A percentile compares a stretch with the other conserved stretches of the same genome.
Evolutionary conservation across 2,797 vertebrate genomes (phyloP).

Genomic region (Mus minutoides): DNA sequence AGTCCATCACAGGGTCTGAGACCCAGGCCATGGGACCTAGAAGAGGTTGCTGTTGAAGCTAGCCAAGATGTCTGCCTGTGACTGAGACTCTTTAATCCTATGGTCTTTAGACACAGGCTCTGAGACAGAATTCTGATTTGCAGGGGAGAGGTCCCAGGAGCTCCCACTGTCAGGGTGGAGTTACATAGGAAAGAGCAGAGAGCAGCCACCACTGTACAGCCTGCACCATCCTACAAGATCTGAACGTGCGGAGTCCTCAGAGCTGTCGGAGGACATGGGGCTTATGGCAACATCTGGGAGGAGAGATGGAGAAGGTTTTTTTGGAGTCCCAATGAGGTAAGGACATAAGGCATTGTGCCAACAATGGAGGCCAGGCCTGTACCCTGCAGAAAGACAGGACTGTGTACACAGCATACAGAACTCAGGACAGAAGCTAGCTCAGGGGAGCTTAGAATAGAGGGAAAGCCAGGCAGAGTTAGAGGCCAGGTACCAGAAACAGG

Average conservation of each 20-base stretch:
- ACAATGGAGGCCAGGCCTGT: not conserved
- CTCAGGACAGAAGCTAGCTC: not conserved
- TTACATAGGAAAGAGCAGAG: not conserved
- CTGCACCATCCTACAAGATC: not conserved
- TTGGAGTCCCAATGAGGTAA: not conserved
- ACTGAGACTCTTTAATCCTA: not conserved
- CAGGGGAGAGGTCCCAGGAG: not conserved
- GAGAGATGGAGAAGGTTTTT: not conserved
- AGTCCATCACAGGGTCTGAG: too few relatives aligned
- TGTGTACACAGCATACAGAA: not conserved
- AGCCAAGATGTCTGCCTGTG: not conserved
- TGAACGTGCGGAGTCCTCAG: not conserved
- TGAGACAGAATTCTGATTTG: not conserved
- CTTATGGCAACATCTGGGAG: not conserved
- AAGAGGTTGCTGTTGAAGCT: too few relatives aligned
- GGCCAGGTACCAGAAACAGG: not conserved
- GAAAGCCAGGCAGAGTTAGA: not conserved
- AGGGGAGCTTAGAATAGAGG: too few relatives aligned
- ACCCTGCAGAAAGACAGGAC: too few relatives aligned
- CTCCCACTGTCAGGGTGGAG: not conserved
- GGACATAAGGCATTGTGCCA: not conserved
- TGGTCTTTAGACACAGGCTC: not conserved
- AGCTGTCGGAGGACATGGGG: not conserved
- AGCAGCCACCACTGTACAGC: rapidly evolving
- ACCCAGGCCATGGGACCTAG: not conserved